Conservation (phyloP, 2,797 vertebrate genomes). For the Danio aesculapii region DNA sequence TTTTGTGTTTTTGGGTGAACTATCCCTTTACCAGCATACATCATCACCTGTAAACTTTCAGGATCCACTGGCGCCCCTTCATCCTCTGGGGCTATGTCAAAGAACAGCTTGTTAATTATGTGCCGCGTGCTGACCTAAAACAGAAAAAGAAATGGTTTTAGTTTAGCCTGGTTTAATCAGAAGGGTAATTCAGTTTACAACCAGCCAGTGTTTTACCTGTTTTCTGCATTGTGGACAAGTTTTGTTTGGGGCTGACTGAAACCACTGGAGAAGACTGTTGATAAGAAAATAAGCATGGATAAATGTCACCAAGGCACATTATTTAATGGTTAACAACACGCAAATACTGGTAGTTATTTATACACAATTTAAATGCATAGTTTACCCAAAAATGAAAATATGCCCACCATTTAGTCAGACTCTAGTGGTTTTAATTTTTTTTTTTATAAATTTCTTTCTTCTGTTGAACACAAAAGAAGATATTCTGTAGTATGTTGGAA, state of each 20-base stretch:
- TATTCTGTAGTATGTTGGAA: no score
- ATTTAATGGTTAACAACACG: not conserved
- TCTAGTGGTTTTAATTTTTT: no score
- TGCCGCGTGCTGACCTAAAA: slow-evolving; percentile 89
- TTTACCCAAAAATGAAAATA: no score
- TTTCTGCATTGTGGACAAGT: slow-evolving; percentile 95
- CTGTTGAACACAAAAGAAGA: no score
- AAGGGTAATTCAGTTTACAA: not conserved
- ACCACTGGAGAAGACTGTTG: slow-evolving; percentile 90
- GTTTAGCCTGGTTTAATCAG: not conserved
- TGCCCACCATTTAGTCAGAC: no score
- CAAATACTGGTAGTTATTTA: not conserved
- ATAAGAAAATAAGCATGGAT: slow-evolving; percentile 34
- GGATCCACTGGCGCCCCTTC: slow-evolving; percentile 78
- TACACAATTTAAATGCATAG: no score
- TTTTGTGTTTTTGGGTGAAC: not conserved
- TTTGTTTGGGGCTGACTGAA: slow-evolving; percentile 90
- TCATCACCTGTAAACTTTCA: slow-evolving; percentile 88
- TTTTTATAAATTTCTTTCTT: no score
- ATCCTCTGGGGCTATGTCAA: slow-evolving; percentile 87
- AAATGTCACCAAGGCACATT: not conserved
- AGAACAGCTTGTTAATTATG: slow-evolving; percentile 93
- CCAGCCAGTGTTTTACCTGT: slow-evolving; percentile 79
- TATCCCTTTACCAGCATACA: not conserved
- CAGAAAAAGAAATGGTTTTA: not conserved